Percentiles rank a stretch among this genome's conserved stretches.
These are phyloP conservation scores for Acanthopleura granulata DNA, from an alignment of 2,888 invertebrate species.

Conservation along the genomic window DNA sequence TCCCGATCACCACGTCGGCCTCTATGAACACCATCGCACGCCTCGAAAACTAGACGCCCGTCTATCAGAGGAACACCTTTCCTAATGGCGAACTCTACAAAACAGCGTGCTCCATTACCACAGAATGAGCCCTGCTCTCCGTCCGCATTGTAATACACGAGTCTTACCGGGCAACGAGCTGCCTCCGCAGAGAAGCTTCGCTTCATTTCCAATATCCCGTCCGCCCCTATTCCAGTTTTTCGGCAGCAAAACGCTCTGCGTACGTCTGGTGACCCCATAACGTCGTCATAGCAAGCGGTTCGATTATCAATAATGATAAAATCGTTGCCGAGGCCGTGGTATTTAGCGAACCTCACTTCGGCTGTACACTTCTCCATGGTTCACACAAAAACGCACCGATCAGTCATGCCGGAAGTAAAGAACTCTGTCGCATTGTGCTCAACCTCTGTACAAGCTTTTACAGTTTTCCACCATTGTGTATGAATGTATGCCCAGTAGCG, in stretches of 20 bases:
- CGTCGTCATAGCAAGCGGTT: constrained; percentile 1
- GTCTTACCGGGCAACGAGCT: constrained; percentile 26
- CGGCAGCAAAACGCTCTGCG: constrained; percentile 35
- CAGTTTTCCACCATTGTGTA: no score
- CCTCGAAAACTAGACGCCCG: constrained; percentile 26
- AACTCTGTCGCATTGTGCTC: no score
- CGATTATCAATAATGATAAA: constrained; percentile 37
- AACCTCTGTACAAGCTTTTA: no score
- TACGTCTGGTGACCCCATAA: not conserved
- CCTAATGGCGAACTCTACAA: constrained; percentile 33
- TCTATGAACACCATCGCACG: constrained; percentile 30
- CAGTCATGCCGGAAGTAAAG: no score
- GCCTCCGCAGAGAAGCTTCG: constrained; percentile 12
- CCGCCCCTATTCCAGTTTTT: constrained; percentile 42
- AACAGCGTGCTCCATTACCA: constrained; percentile 46
- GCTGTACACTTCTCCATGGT: no score
- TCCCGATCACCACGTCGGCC: constrained; percentile 25
- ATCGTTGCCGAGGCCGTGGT: constrained; percentile 46
- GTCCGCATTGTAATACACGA: constrained; percentile 39
- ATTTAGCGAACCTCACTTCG: constrained; percentile 38
- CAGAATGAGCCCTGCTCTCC: constrained; percentile 38
- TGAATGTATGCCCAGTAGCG: no score
- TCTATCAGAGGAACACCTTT: constrained; percentile 22
- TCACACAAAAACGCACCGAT: no score
- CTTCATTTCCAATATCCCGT: constrained; percentile 36